Evolutionary conservation across 92 coral and sea anemone species (phyloP).

Genomic region (Epizoanthus stellaris): DNA sequence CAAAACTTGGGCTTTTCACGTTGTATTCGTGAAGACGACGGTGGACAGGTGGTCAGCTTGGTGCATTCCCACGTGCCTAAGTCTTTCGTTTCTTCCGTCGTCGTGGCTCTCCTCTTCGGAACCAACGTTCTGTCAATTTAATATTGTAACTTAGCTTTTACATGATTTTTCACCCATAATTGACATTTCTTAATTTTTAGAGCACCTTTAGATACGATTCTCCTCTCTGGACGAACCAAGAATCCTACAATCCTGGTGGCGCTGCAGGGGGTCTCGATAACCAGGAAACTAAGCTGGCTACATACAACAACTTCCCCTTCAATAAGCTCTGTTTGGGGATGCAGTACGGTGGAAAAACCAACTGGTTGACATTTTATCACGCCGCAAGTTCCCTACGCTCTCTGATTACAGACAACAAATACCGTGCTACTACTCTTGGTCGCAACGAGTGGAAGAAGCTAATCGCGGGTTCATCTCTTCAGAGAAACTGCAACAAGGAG

Average conservation of each 20-base stretch:
- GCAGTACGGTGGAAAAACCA: too few relatives aligned
- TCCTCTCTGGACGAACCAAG: constrained; percentile 23
- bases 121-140: too few relatives aligned
- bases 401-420: background rate
- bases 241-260: background rate
- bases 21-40: too few relatives aligned
- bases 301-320: constrained; percentile 3
- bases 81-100: too few relatives aligned
- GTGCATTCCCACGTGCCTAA: too few relatives aligned
- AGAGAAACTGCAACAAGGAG: constrained; percentile 17
- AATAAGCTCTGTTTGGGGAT: constrained; percentile 20
- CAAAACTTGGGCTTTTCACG: too few relatives aligned
- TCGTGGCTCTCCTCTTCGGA: too few relatives aligned
- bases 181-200: background rate
- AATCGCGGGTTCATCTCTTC: background rate
- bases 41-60: too few relatives aligned
- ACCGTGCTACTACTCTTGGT: background rate
- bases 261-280: constrained; percentile 19
- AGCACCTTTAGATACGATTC: constrained; percentile 39
- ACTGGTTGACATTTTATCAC: background rate
- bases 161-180: too few relatives aligned
- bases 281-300: constrained; percentile 32
- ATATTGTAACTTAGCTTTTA: too few relatives aligned
- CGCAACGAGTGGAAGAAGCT: constrained; percentile 8
- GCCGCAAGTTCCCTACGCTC: background rate